Conservation (phyloP, 2,888 invertebrate species). For the Heliconius hortense region DNA sequence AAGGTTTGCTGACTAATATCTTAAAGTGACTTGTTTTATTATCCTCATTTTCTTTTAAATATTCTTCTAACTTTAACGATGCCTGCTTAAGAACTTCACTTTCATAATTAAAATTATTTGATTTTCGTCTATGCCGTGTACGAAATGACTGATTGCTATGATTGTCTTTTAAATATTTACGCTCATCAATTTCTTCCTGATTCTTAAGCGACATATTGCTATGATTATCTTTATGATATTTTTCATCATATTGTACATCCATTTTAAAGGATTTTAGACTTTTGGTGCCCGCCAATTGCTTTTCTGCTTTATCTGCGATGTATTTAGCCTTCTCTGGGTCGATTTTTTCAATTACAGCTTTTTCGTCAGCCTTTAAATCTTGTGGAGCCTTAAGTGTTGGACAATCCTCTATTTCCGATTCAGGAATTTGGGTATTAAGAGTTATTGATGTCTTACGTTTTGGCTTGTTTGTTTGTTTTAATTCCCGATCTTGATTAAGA, state of each 20-base stretch:
- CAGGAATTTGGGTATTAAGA: slow-evolving; percentile 67
- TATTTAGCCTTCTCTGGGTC: slow-evolving; percentile 68
- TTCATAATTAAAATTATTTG: slow-evolving; percentile 83
- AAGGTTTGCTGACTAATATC: slow-evolving; percentile 57
- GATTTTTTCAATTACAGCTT: slow-evolving; percentile 68
- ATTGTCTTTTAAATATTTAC: slow-evolving; percentile 72
- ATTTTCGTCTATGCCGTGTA: slow-evolving; percentile 65
- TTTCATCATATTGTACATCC: slow-evolving; percentile 70
- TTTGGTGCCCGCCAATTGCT: slow-evolving; percentile 64
- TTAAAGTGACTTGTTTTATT: slow-evolving; percentile 59
- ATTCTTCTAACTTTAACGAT: slow-evolving; percentile 78
- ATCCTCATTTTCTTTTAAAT: slow-evolving; percentile 68
- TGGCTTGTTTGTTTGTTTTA: slow-evolving; percentile 54
- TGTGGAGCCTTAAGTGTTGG: slow-evolving; percentile 77
- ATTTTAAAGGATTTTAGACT: slow-evolving; percentile 72
- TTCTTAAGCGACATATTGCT: slow-evolving; percentile 69
- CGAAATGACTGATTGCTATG: slow-evolving; percentile 72
- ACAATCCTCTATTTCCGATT: slow-evolving; percentile 79
- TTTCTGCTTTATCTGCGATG: slow-evolving; percentile 68
- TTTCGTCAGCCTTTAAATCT: slow-evolving; percentile 79
- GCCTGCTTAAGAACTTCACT: slow-evolving; percentile 82
- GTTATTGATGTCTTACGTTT: slow-evolving; percentile 72
- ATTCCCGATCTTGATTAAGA: slow-evolving; percentile 63
- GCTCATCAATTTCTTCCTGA: slow-evolving; percentile 70
- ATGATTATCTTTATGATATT: slow-evolving; percentile 69